phyloP scores from a whole-genome alignment of 1,140 invertebrate species.

The Eriosoma lanigerum region DNA sequence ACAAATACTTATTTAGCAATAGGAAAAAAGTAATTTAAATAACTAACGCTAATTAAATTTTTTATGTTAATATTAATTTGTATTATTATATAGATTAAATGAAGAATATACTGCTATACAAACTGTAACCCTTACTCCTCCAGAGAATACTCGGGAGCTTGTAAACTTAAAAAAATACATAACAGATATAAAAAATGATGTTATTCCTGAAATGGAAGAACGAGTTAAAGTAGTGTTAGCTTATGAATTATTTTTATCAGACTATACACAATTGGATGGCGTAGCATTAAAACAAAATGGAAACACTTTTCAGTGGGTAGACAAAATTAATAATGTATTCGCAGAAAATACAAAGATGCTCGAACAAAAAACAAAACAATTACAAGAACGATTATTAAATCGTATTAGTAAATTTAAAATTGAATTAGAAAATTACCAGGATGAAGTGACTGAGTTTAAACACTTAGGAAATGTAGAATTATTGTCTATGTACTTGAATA shows the following conservation, averaged over 20 bases:
- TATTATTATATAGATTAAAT: constrained; percentile 65
- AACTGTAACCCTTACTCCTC: constrained; percentile 74
- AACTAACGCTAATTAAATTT: not conserved
- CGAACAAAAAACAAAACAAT: constrained; percentile 80
- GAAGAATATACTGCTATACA: constrained; percentile 83
- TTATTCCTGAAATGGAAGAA: constrained; percentile 74
- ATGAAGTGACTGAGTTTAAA: constrained; percentile 82
- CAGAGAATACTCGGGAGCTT: constrained; percentile 79
- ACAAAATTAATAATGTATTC: constrained; percentile 76
- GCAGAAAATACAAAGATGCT: constrained; percentile 79
- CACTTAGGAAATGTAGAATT: constrained; percentile 87
- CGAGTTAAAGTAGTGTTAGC: constrained; percentile 66
- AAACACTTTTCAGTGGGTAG: constrained; percentile 79
- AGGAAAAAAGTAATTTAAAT: constrained; percentile 70
- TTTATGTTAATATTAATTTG: constrained; percentile 55
- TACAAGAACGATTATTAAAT: constrained; percentile 74
- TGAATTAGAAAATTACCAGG: constrained; percentile 77
- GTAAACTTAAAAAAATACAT: constrained; percentile 81
- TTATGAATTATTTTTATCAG: constrained; percentile 73
- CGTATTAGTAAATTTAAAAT: constrained; percentile 71
- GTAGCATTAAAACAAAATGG: constrained; percentile 85
- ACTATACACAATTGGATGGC: constrained; percentile 75
- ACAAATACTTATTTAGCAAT: constrained; percentile 76
- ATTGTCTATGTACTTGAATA: constrained; percentile 79
- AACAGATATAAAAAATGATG: constrained; percentile 71